phyloP scores from a whole-genome alignment of 2,113 vertebrate species.

The Cottus gobio region DNA sequence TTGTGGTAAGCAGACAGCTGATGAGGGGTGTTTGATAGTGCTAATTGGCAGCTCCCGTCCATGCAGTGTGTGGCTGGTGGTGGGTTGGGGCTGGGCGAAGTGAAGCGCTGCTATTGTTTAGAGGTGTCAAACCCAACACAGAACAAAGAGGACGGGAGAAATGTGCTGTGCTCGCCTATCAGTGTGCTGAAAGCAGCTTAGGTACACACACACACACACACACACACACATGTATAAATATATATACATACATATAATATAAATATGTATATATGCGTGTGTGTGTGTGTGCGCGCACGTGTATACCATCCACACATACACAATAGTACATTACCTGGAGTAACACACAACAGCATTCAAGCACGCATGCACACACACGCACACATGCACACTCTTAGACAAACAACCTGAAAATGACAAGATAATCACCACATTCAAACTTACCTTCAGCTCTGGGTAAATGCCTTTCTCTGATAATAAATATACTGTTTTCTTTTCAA shows the following conservation, averaged over 20 bases:
- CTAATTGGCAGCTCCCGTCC: slow-evolving; percentile 83
- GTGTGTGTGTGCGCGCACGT: slow-evolving; percentile 50
- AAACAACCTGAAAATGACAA: slow-evolving; percentile 82
- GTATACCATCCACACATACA: slow-evolving; percentile 30
- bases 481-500: slow-evolving; percentile 86
- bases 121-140: slow-evolving; percentile 82
- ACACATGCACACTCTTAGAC: slow-evolving; percentile 42
- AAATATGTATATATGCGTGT: slow-evolving; percentile 29
- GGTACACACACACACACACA: slow-evolving; percentile 34
- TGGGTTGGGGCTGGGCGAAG: slow-evolving; percentile 76
- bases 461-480: slow-evolving; percentile 83
- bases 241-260: slow-evolving; percentile 1
- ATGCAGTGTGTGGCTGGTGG: slow-evolving; percentile 72
- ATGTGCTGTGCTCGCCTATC: slow-evolving; percentile 73
- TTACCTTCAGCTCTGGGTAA: slow-evolving; percentile 83
- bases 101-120: slow-evolving; percentile 82
- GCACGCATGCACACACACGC: slow-evolving; percentile 29
- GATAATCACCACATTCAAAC: slow-evolving; percentile 87
- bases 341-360: slow-evolving; percentile 25
- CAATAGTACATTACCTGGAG: slow-evolving; percentile 40
- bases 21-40: slow-evolving; percentile 81
- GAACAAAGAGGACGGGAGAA: slow-evolving; percentile 84
- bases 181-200: slow-evolving; percentile 64
- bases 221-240: neutral
- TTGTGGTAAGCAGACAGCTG: slow-evolving; percentile 71